These are phyloP conservation scores for Drosophila yooni DNA, from an alignment of 2,888 invertebrate species.

Conservation along the genomic window DNA sequence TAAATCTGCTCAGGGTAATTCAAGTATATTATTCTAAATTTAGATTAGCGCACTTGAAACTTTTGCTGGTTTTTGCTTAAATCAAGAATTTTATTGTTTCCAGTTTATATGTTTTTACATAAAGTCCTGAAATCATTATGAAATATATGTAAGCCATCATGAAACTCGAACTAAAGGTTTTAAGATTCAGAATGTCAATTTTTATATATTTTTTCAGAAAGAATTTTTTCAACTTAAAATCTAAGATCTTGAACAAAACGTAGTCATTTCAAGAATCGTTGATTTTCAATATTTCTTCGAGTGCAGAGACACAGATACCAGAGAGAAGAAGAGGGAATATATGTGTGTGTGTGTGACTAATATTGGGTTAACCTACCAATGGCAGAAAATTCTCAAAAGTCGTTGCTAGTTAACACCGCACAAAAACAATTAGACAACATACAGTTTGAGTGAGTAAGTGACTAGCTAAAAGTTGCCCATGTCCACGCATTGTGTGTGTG, in stretches of 20 bases:
- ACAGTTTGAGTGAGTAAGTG: constrained; percentile 50
- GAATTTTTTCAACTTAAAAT: neutral
- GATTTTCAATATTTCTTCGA: neutral
- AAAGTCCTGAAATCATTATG: neutral
- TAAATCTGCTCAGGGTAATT: neutral
- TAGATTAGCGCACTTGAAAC: neutral
- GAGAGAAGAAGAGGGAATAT: constrained; percentile 1
- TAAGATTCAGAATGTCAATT: neutral
- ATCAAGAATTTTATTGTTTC: neutral
- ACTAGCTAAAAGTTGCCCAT: constrained; percentile 48
- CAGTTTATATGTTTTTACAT: neutral
- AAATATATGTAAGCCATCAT: neutral
- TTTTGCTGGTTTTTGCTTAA: neutral
- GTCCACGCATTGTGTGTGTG: constrained; percentile 14
- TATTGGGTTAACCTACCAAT: constrained; percentile 11
- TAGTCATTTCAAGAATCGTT: neutral
- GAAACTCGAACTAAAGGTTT: neutral
- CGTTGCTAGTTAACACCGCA: constrained; percentile 44
- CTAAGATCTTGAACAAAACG: neutral
- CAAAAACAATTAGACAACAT: constrained; percentile 55
- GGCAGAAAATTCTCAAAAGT: constrained; percentile 30
- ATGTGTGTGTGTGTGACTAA: constrained; percentile 17
- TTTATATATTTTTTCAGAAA: neutral
- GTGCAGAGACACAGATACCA: constrained; percentile 23
- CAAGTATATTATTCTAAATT: neutral